phyloP scores from a whole-genome alignment of 2,888 invertebrate genomes.

The Nezara viridula region DNA sequence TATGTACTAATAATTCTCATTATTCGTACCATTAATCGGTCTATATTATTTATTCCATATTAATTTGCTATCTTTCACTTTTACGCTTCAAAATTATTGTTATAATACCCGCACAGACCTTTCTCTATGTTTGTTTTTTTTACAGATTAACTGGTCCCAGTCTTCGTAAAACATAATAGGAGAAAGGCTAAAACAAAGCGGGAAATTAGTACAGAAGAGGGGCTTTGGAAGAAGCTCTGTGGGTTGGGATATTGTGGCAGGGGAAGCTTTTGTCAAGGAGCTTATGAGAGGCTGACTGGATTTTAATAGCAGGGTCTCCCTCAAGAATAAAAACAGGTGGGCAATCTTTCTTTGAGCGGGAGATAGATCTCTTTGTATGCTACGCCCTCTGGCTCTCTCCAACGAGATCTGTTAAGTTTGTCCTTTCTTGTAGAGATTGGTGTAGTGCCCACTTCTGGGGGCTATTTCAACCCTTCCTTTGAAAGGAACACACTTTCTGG shows the following conservation, averaged over 20 bases:
- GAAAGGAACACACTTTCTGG: not conserved
- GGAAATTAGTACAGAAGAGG: not conserved
- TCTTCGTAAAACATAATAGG: not conserved
- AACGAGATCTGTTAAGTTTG: not conserved
- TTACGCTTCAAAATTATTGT: too few species aligned
- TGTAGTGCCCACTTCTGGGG: not conserved
- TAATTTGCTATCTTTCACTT: too few species aligned
- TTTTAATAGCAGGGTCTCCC: not conserved
- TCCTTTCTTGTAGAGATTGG: not conserved
- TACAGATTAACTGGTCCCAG: not conserved
- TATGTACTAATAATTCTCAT: too few species aligned
- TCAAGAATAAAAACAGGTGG: constrained; percentile 38
- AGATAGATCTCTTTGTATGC: not conserved
- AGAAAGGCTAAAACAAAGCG: not conserved
- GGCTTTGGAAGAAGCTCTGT: not conserved
- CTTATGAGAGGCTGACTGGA: constrained; percentile 39
- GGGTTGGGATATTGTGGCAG: constrained; percentile 22
- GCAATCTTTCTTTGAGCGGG: not conserved
- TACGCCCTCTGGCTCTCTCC: not conserved
- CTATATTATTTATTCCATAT: too few species aligned
- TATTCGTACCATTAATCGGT: too few species aligned
- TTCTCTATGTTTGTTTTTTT: too few species aligned
- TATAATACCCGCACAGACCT: too few species aligned
- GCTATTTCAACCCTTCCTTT: not conserved
- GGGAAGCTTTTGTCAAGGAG: constrained; percentile 25